Evolutionary conservation across 53 echinoderm and acorn worm genomes (phyloP), one percentile per base, ranked within the genome.

Genomic region (Luidia sarsii): DNA sequence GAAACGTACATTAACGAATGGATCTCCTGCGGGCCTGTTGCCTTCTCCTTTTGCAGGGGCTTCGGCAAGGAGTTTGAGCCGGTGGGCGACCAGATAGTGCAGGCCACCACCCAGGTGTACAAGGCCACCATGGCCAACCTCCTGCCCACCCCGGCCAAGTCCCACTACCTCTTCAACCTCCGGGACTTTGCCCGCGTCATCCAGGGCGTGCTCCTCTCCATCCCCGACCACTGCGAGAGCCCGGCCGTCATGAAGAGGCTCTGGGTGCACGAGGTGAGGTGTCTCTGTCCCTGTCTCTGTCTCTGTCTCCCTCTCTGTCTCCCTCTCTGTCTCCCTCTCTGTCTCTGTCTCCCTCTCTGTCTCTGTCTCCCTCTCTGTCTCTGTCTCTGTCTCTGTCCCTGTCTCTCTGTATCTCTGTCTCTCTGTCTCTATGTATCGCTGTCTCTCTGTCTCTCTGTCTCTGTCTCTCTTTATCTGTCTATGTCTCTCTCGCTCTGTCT

Each of bases 131-230:
- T 96, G 96, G 57, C 79, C 48, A 90, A 93, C 63, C 90, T 96
- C 2, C 83, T 96, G 22, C 96, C 96, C 27, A 96, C 96, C 13
- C 96, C 96, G 57, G 90, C 96, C 69, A 96, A 96, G 85, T 96
- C 96, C 2, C 96, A 96, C 54, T 96, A 96, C 64, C 90, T 96
- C 28, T 96, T 96, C 81, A 96, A 96, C 59, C 65, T 96, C 65
- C 73, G 96, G 22, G 96, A 96, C 71, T 96, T 96, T 68, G 87
- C 96, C 8, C 90, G 96, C 51, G 96, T 96, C 24, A 89, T 96
- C 50, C 96, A 96, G 54, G 96, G 96, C 0, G 96, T 96, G 0
- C 80, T 93, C 30, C 89, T 96, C 45, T 96, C 96, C 3, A 51
- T 90, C 10, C 96, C 96, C 0, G 96, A 96, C 7, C 88, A 90